Percentiles rank a stretch among this genome's conserved stretches.
Conservation (phyloP, 2,888 invertebrate species). For the Thalpophila matura region DNA sequence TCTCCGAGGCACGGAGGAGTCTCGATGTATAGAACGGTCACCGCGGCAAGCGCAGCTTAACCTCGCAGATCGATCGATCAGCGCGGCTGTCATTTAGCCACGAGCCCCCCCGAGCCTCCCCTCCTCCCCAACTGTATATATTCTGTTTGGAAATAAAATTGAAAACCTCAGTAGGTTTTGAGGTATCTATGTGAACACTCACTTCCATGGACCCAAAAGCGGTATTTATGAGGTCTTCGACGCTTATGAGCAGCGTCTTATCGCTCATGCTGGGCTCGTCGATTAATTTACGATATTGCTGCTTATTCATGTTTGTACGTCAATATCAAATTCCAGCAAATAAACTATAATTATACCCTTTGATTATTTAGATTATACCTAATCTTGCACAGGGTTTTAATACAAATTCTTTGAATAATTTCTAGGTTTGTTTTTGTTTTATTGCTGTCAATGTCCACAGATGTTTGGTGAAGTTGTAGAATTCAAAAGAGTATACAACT, state of each 20-base stretch:
- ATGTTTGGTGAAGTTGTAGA: no score
- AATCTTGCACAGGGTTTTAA: not conserved
- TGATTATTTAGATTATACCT: not conserved
- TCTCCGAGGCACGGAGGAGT: no score
- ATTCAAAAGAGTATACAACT: no score
- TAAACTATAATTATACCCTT: not conserved
- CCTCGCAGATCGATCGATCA: no score
- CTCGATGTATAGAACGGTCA: no score
- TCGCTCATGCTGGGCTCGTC: constrained; percentile 79
- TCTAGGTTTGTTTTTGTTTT: not conserved
- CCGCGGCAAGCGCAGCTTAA: no score
- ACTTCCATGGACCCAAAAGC: constrained; percentile 74
- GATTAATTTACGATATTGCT: not conserved
- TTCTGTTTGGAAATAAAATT: no score
- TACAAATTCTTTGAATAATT: not conserved
- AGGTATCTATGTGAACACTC: no score
- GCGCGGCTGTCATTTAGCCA: no score
- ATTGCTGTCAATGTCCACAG: not conserved
- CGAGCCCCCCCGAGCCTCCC: no score
- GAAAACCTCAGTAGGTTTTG: no score
- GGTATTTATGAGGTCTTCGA: constrained; percentile 79
- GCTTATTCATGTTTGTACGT: not conserved
- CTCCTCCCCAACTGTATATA: no score
- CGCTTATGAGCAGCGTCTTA: constrained; percentile 72
- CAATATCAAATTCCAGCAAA: constrained; percentile 5